phyloP scores from a whole-genome alignment of 2,888 invertebrate species.

The Melangyna quadrimaculata region DNA sequence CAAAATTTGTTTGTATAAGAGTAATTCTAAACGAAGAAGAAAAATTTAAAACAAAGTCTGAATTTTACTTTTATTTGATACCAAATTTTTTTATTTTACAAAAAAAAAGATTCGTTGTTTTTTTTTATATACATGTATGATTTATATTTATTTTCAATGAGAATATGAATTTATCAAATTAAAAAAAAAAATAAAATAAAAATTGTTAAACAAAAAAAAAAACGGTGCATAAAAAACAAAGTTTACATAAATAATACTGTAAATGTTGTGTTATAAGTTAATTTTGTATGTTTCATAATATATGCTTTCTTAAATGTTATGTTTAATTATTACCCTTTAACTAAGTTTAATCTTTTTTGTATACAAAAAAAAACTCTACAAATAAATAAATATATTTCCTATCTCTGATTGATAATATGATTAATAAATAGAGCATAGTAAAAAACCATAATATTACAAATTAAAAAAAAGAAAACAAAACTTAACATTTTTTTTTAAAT shows the following conservation, averaged over 20 bases:
- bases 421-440: slow-evolving; percentile 42
- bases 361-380: slow-evolving; percentile 37
- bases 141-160: slow-evolving; percentile 45
- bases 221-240: slow-evolving; percentile 66
- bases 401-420: slow-evolving; percentile 51
- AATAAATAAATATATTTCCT: slow-evolving; percentile 61
- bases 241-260: slow-evolving; percentile 51
- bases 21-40: slow-evolving; percentile 18
- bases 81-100: slow-evolving; percentile 65
- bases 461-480: slow-evolving; percentile 39
- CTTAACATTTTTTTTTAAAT: slow-evolving; percentile 60
- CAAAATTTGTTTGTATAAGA: slow-evolving; percentile 48
- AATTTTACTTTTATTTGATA: slow-evolving; percentile 67
- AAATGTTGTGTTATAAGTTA: slow-evolving; percentile 57
- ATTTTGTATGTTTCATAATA: slow-evolving; percentile 23
- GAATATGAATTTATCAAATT: slow-evolving; percentile 19
- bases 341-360: slow-evolving; percentile 53
- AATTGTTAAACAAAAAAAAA: slow-evolving; percentile 23
- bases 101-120: slow-evolving; percentile 37
- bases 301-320: slow-evolving; percentile 48
- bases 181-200: slow-evolving; percentile 9
- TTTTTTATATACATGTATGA: slow-evolving; percentile 25
- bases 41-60: slow-evolving; percentile 54
- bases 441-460: slow-evolving; percentile 31
- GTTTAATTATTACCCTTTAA: slow-evolving; percentile 49